These are phyloP conservation scores for Cotesia typhae DNA, from an alignment of 1,140 invertebrate species.

Conservation along the genomic window DNA sequence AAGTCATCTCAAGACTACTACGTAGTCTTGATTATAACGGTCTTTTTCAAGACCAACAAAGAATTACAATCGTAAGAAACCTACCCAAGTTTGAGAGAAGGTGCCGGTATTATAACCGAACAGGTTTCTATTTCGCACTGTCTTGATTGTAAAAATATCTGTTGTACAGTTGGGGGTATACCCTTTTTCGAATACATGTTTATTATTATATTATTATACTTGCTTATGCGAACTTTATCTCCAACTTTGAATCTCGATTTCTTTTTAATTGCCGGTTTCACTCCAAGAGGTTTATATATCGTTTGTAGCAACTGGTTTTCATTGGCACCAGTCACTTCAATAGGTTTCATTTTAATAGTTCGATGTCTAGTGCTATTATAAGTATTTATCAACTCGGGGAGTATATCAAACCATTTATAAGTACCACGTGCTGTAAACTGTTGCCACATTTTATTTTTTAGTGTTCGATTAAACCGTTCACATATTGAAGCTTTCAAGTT, in stretches of 20 bases:
- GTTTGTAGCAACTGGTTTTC: constrained; percentile 10
- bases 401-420: constrained; percentile 29
- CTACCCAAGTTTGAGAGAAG: too few species aligned
- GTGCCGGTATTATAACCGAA: too few species aligned
- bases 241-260: neutral
- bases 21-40: too few species aligned
- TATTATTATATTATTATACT: too few species aligned
- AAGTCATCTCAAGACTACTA: too few species aligned
- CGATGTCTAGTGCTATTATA: constrained; percentile 28
- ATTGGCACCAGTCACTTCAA: constrained; percentile 2
- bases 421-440: neutral
- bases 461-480: constrained; percentile 4
- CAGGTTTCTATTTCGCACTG: neutral
- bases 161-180: neutral
- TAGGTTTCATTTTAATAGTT: constrained; percentile 16
- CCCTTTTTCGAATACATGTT: constrained; percentile 9
- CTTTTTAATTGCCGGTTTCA: neutral
- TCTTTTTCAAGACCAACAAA: too few species aligned
- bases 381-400: neutral
- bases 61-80: too few species aligned
- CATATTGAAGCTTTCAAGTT: constrained; percentile 52
- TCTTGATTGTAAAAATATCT: constrained; percentile 18
- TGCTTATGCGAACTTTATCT: constrained; percentile 14
- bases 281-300: neutral
- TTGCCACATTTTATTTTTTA: constrained; percentile 17